Conservation (phyloP, 2,888 invertebrate genomes). For the Xestoiulus laeticollis region DNA sequence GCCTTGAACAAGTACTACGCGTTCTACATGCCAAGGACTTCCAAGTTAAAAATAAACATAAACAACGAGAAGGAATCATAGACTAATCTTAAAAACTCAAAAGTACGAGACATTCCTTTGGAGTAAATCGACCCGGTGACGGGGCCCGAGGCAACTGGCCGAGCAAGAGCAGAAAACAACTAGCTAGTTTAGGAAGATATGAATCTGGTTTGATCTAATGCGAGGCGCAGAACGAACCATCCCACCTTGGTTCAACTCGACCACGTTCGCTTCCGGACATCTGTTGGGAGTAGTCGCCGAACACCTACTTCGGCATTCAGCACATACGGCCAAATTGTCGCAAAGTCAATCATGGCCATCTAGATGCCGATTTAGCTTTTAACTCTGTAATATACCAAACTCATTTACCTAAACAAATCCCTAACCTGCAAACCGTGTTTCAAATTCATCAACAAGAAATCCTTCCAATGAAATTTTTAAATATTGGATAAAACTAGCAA, state of each 20-base stretch:
- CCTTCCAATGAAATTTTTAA: too few relatives aligned
- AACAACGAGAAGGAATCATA: not conserved
- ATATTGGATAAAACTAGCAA: too few relatives aligned
- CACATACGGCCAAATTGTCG: not conserved
- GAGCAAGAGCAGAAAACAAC: not conserved
- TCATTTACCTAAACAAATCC: too few relatives aligned
- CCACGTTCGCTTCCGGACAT: not conserved
- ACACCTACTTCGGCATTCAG: not conserved
- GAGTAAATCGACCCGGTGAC: not conserved
- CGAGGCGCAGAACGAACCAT: not conserved
- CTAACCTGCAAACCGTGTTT: too few relatives aligned
- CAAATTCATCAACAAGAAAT: too few relatives aligned
- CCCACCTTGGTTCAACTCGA: not conserved
- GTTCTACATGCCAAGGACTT: slow-evolving; percentile 26
- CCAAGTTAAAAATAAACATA: not conserved
- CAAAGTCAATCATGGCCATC: too few relatives aligned
- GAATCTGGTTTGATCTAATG: not conserved
- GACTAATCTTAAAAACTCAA: not conserved
- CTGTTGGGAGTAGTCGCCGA: not conserved
- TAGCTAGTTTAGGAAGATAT: not conserved
- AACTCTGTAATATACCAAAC: too few relatives aligned
- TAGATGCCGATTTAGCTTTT: too few relatives aligned
- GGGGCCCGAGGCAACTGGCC: not conserved
- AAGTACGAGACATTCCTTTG: not conserved
- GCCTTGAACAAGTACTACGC: not conserved